These are phyloP conservation scores for Nomia melanderi DNA, from an alignment of 1,140 invertebrate species.

Conservation along the genomic window DNA sequence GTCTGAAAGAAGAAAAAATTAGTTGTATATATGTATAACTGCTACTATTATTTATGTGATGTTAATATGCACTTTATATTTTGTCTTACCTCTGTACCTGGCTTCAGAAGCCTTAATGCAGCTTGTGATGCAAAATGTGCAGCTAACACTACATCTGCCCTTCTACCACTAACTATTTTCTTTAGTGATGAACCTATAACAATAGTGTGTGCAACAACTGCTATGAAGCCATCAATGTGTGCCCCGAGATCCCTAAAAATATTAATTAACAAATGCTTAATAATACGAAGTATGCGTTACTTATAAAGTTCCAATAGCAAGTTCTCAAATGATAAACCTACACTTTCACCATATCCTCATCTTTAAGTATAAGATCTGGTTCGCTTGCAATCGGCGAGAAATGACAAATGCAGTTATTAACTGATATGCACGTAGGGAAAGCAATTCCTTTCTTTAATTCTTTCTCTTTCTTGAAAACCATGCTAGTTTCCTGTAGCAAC, in stretches of 20 bases:
- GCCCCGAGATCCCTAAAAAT: constrained; percentile 95
- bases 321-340: constrained; percentile 82
- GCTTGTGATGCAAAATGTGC: constrained; percentile 97
- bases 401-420: constrained; percentile 99
- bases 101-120: constrained; percentile 94
- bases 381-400: constrained; percentile 98
- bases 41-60: not conserved
- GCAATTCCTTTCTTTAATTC: constrained; percentile 99
- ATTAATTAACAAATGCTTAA: constrained; percentile 15
- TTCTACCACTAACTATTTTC: constrained; percentile 90
- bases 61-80: not conserved
- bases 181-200: constrained; percentile 90
- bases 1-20: constrained; percentile 84
- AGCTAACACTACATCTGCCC: constrained; percentile 97
- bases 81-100: constrained; percentile 91
- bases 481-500: constrained; percentile 94
- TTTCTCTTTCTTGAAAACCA: constrained; percentile 99
- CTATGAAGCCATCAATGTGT: constrained; percentile 99
- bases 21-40: not conserved
- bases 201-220: constrained; percentile 97
- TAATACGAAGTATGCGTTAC: not conserved
- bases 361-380: constrained; percentile 92
- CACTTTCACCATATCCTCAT: constrained; percentile 99
- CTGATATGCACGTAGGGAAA: constrained; percentile 98
- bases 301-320: not conserved